Evolutionary conservation across 1,140 invertebrate species (phyloP), one percentile per base, ranked within the genome.

Genomic region (Trichoplusia ni): DNA sequence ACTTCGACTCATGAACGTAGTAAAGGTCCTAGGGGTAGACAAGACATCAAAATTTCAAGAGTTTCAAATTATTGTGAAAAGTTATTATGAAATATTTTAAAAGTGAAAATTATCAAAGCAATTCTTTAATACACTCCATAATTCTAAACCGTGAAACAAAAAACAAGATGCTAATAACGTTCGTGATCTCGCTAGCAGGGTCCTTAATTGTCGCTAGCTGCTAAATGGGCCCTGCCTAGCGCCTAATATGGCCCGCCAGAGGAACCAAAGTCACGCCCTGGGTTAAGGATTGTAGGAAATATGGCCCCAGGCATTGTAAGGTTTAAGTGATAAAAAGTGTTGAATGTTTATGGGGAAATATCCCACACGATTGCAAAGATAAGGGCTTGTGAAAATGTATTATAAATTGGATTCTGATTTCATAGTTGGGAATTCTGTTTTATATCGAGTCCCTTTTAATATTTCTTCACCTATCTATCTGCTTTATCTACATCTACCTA

Each of bases 151-250:
- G 58, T 49, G 64, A 68, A 76, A 81, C 77, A 81, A 77, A 79
- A 73, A 74, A 67, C 58, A 73, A 71, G 71, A 78, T 75, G 75
- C 75, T 76, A 78, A 82, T 79, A 73, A 73, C 51, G 61, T 44
- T 82, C 80, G 80, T 80, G 80, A 82, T 75, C 64, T 61, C 49
- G 14, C 31, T 49, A 64, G 46, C 33, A 25, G 47, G 38, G 58
- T 68, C 62, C 75, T 82, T 81, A 82, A 82, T 81, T 81, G 80
- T 82, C 80, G 73, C 64, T 37, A 19, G 37, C 35, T 61, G 62
- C 77, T 73, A 77, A 79, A 81, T 77, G 66, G 73, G 68, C 56
- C 60, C 70, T 59, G 59, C 33, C 38, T 33, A 63, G 18, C 35
- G 35, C 79, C 78, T 69, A 76, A 81, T 82, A 81, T 76, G 80